Evolutionary conservation across 2,888 invertebrate genomes (phyloP), one percentile per base, ranked within the genome.

Genomic region (Ormyrus pomaceus): DNA sequence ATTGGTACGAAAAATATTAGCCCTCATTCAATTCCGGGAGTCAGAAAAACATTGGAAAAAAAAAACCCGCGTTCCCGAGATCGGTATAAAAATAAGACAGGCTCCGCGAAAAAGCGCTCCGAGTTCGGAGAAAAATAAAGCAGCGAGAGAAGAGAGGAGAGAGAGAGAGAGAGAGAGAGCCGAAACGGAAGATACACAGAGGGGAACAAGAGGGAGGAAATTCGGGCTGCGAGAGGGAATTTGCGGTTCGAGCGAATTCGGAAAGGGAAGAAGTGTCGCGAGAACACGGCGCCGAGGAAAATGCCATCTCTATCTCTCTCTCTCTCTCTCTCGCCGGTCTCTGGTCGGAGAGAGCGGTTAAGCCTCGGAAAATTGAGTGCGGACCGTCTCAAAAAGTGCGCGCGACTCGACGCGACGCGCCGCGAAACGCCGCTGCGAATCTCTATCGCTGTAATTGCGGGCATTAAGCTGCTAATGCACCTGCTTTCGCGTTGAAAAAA

Each of bases 281-380:
- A 50, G 58, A 66, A 56, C 71, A 19, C 68, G 78, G 62, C 58
- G 81, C 74, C 78, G 4, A 34, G 34, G 34, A 34, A 34, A 34
- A 4, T 3, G 34, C 34, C 1, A 19, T 19, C 19, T 34, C 2
- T 34, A 2, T 34, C 34, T 34, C 34, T 2, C 2, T 34, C 34
- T 34, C 34, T 0, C 34, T 34, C 34, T 34, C 34, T 34, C 34
- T 34, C 34, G 34, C 34, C 34, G 34, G 19, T 19, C 19, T 19
- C 34, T 3, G 34, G 34, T 34, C 34, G 34, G 34, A 34, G 34
- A 72, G 82, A 84, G 82, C 83, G 85, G 86, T 87, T 88, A 88
- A 89, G 88, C 89, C 86, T 85, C 86, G 87, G 88, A 88, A 89
- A 89, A 89, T 89, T 89, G 89, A 89, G 88, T 87, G 86, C 87